Evolutionary conservation across 2,113 vertebrate genomes (phyloP).

Genomic region (Gobio gobio): DNA sequence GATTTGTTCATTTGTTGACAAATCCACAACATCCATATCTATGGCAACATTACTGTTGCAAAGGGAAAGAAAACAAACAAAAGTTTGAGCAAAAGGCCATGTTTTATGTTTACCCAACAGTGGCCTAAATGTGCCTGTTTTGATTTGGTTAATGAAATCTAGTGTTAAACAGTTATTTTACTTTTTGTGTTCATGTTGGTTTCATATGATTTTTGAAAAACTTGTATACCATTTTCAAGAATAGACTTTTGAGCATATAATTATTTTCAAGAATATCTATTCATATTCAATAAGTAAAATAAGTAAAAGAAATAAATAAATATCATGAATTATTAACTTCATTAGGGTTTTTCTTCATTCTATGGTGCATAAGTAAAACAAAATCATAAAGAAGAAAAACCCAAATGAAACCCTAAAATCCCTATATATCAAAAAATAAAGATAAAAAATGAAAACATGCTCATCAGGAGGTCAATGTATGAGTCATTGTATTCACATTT

Average conservation of each 20-base stretch:
- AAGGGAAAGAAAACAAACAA: conserved; percentile 15
- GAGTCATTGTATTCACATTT: too few species aligned
- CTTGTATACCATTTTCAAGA: neutral
- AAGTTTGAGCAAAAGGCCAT: neutral
- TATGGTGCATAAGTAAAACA: too few species aligned
- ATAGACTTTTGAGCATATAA: too few species aligned
- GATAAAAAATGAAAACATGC: too few species aligned
- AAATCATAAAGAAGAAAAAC: too few species aligned
- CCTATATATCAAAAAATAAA: too few species aligned
- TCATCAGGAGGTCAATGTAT: too few species aligned
- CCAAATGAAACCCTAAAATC: too few species aligned
- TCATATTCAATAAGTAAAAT: too few species aligned
- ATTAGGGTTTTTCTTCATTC: too few species aligned
- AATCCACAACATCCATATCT: conserved; percentile 6
- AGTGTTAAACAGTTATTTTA: neutral
- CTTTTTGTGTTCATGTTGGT: neutral
- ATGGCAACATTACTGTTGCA: conserved; percentile 7
- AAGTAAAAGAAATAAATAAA: too few species aligned
- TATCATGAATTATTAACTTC: neutral
- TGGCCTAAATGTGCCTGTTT: conserved; percentile 13
- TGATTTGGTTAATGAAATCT: neutral
- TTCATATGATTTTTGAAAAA: neutral
- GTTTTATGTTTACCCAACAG: neutral
- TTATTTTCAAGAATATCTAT: too few species aligned
- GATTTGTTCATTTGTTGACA: neutral